Evolutionary conservation across 2,797 vertebrate species (phyloP), one percentile per base, ranked within the genome.

Genomic region (Gadopsis marmoratus): DNA sequence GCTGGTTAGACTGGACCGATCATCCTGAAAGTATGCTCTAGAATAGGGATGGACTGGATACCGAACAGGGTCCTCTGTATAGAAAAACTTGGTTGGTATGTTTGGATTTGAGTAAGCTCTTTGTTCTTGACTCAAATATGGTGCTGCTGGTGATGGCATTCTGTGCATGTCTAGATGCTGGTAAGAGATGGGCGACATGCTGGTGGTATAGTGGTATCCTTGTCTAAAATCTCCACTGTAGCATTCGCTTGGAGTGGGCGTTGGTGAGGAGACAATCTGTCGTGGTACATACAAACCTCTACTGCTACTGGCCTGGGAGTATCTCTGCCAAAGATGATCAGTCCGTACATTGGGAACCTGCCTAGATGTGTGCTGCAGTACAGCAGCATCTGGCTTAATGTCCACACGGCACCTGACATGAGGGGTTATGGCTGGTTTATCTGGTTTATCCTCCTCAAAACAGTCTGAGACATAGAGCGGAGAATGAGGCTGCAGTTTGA

Each of bases 361-460:
- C 76, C 96, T 93, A 0, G 95, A 91, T 0, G 97, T 89, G 19
- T 99, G 97, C 88, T 97, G 96, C 61, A 98, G 92, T 45, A 97
- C 97, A 0, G 96, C 91, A 66, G 97, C 97, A 3, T 98, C 97
- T 0, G 98, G 98, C 87, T 99, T 99, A 87, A 99, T 98, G 90
- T 99, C 98, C 71, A 99, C 93, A 13, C 98, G 97, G 88, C 97
- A 98, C 79, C 96, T 96, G 77, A 99, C 98, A 0, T 99, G 98
- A 35, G 97, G 96, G 21, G 95, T 96, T 19, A 94, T 81, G 0
- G 94, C 93, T 35, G 93, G 87, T 89, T 96, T 97, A 14, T 88
- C 59, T 10, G 75, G 82, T 1, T 86, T 91, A 43, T 89, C 76
- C 74, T 96, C 94, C 70, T 97, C 81, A 55, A 96, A 97, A 93